Conservation (phyloP, 2,797 vertebrate genomes). For the Galaxias olidus region DNA sequence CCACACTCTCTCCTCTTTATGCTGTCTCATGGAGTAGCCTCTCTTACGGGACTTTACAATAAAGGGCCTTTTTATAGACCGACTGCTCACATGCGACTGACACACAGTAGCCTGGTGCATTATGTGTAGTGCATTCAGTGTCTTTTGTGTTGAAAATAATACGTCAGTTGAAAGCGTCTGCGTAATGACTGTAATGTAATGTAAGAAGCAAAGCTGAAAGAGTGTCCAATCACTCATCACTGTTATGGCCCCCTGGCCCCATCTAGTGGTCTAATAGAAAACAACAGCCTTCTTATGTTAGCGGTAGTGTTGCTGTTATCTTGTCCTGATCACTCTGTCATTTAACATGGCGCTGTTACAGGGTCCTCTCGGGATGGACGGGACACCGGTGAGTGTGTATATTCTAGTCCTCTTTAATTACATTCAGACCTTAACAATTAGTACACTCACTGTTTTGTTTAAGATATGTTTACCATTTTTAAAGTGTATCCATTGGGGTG, state of each 20-base stretch:
- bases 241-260: not conserved
- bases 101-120: no score
- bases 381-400: conserved; percentile 7
- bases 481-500: no score
- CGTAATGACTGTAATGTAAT: not conserved
- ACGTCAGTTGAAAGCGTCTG: not conserved
- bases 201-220: not conserved
- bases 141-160: no score
- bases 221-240: no score
- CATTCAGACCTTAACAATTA: not conserved
- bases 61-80: no score
- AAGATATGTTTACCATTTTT: not conserved
- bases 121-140: no score
- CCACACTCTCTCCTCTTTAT: not conserved
- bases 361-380: conserved; percentile 14
- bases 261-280: not conserved
- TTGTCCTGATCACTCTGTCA: not conserved
- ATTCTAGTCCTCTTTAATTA: not conserved
- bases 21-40: not conserved
- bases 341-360: not conserved
- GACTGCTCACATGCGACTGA: not conserved
- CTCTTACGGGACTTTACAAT: not conserved
- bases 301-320: not conserved
- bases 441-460: not conserved
- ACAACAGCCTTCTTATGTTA: not conserved